Percentiles rank a stretch among this genome's conserved stretches.
These are phyloP conservation scores for Hydrotaea cyrtoneurina DNA, from an alignment of 2,888 invertebrate species.

Conservation along the genomic window DNA sequence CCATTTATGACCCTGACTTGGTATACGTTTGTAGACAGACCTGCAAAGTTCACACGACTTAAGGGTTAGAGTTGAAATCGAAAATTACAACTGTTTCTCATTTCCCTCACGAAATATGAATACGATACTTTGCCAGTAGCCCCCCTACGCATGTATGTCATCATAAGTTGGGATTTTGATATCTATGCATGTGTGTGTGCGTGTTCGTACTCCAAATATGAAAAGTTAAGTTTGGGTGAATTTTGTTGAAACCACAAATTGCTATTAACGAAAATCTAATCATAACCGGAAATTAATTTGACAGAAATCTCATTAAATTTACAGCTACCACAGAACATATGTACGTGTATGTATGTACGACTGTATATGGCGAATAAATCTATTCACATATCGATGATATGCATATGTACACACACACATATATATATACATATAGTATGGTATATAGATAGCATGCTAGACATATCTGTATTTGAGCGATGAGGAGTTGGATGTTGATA, in stretches of 20 bases:
- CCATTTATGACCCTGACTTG: too few relatives aligned
- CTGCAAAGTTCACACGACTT: too few relatives aligned
- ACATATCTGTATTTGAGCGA: background rate
- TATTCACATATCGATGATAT: conserved; percentile 43
- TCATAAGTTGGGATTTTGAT: background rate
- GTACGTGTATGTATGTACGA: conserved; percentile 8
- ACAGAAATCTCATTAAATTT: conserved; percentile 81
- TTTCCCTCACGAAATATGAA: background rate
- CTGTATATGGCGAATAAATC: background rate
- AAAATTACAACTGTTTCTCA: too few relatives aligned
- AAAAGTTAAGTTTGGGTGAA: conserved; percentile 57
- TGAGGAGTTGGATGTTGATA: background rate
- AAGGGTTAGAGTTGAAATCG: too few relatives aligned
- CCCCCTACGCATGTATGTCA: background rate
- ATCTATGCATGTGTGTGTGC: too few relatives aligned
- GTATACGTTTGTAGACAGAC: too few relatives aligned
- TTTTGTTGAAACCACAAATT: conserved; percentile 79
- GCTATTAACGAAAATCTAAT: conserved; percentile 81
- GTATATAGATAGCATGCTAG: background rate
- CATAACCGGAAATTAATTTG: conserved; percentile 82
- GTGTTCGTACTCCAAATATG: conserved; percentile 25
- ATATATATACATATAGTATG: too few relatives aligned
- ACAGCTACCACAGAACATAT: conserved; percentile 72
- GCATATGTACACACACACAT: too few relatives aligned
- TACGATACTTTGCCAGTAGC: background rate